Evolutionary conservation across 2,797 vertebrate species (phyloP).

Genomic region (Molothrus aeneus): DNA sequence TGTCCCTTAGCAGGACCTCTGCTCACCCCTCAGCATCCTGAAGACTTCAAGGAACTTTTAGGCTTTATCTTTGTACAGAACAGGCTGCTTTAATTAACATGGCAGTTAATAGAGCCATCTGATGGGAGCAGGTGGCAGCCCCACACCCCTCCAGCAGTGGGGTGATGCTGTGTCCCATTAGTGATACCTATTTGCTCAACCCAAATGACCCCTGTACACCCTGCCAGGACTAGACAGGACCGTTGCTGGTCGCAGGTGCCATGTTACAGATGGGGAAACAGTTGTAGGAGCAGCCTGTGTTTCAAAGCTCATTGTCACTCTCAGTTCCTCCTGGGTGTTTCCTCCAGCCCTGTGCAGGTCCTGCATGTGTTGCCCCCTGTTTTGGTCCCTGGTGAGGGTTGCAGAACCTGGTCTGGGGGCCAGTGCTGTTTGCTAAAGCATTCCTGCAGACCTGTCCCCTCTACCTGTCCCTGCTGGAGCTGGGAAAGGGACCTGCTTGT

Average conservation of each 20-base stretch:
- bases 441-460: not conserved
- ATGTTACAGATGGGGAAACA: not conserved
- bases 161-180: not conserved
- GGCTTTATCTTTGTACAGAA: not conserved
- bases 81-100: not conserved
- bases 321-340: slow-evolving; percentile 3
- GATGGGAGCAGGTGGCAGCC: fast-evolving
- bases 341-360: fast-evolving
- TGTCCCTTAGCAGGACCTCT: not conserved
- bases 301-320: not conserved
- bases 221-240: not conserved
- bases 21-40: not conserved
- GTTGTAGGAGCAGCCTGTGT: not conserved
- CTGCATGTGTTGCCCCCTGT: not conserved
- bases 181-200: not conserved
- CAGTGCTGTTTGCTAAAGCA: not conserved
- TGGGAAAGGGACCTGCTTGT: not conserved
- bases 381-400: not conserved
- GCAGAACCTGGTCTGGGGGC: not conserved
- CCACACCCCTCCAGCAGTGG: not conserved
- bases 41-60: not conserved
- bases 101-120: not conserved
- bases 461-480: not conserved
- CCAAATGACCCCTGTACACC: not conserved
- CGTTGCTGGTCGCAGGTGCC: not conserved